Evolutionary conservation across 37 sponge, comb jelly and placozoan genomes (phyloP), one percentile per base, ranked within the genome.

Genomic region (Aplysina aerophoba): DNA sequence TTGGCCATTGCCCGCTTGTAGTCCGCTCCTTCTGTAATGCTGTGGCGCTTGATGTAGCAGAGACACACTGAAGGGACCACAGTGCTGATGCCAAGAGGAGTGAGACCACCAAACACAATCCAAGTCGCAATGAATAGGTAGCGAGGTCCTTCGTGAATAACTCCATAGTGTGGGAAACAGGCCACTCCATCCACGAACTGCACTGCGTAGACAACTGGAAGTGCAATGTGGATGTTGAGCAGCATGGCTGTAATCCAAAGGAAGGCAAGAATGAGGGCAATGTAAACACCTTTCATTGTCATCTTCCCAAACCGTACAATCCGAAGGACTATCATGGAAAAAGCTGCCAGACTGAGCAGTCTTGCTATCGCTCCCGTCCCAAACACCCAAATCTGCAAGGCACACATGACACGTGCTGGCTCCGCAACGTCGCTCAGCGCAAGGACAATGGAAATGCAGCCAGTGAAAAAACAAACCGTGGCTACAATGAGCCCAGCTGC

Each of bases 11-110:
- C 34, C 34, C 34, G 28, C 31, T 69, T 69, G 71, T 30, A 30
- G 17, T 69, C 31, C 1, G 71, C 71, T 11, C 71, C 71, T 27
- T 69, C 71, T 30, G 34, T 69, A 16, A 69, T 27, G 33, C 35
- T 69, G 71, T 69, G 28, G 34, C 71, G 71, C 34, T 30, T 69
- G 71, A 69, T 69, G 71, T 31, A 69, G 34, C 71, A 69, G 71
- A 69, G 71, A 30, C 35, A 34, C 35, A 69, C 34, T 31, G 8
- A 30, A 3, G 71, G 71, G 71, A 69, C 34, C 31, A 35, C 34
- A 1, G 34, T 30, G 34, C 71, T 69, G 34, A 69, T n/a, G 6
- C 17, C 34, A 3, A 69, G 71, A 8, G 71, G 71, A 30, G 6
- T 27, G 33, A 69, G 1, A 1, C 71, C 71, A 27, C 71, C 71